Base-by-base conservation (phyloP, 2,113 vertebrate species). In the Trachemys scripta region DNA sequence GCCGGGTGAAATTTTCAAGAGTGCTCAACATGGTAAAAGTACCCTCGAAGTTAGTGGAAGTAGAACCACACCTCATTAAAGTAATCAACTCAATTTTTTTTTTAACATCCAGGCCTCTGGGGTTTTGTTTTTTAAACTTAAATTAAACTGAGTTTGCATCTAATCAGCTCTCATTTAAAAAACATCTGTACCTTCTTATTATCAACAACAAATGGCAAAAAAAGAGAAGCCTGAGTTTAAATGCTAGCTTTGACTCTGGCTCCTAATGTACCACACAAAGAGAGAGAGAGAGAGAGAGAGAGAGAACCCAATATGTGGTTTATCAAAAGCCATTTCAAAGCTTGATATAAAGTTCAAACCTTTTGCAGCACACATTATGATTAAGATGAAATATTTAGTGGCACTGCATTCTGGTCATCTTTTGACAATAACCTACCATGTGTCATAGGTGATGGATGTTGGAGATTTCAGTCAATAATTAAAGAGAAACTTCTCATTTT, bases 301-400 rank as follows among this genome's bases (percentile, higher is more conserved):
- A 76, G 69, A 59, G 27, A 92, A 81, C 35, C n/a, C 27, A 42
- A 27, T 83, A 45, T 27, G 59, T 88, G 93, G 96, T 96, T 98
- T 97, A 93, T 97, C 84, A 96, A 96, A 97, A 97, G 89, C 89
- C 90, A 95, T 97, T 97, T 96, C 82, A 95, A 97, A 90, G 83
- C 88, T 84, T 88, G 5, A 90, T 94, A 72, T 86, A 95, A 92
- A 92, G 95, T 88, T 94, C 90, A 97, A 93, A 65, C 69, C 69
- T 93, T 94, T 90, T 95, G 91, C 92, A 93, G 90, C 11, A 92
- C 85, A 84, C 85, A 95, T 96, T 97, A 98, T 95, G 94, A 96
- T 96, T 97, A 95, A 97, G 90, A 97, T 97, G 87, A 97, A 94
- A 96, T 97, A 97, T 97, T 97, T 90, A 97, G 94, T 94, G 92